Conservation (phyloP, 2,113 vertebrate species). For the Sporophila hypoxantha region DNA sequence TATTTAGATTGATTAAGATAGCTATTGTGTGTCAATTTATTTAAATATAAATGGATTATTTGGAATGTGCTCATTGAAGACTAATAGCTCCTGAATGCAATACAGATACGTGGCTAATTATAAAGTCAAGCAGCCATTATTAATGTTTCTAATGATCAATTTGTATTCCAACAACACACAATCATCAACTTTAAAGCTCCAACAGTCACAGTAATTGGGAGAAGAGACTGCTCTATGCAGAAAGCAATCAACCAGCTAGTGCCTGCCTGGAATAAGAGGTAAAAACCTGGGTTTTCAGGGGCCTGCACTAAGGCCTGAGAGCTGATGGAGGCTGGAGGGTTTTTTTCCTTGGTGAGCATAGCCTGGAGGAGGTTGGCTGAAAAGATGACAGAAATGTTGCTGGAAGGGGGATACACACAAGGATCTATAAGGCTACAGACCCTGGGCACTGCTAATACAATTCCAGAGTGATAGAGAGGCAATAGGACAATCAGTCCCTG, state of each 20-base stretch:
- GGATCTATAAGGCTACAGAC: neutral
- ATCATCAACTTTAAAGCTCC: slow-evolving; percentile 29
- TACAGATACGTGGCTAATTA: slow-evolving; percentile 36
- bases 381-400: neutral
- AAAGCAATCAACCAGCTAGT: neutral
- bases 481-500: neutral
- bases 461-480: neutral
- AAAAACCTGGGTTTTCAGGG: neutral
- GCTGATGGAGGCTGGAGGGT: neutral
- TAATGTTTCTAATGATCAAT: slow-evolving; percentile 43
- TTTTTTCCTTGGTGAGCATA: neutral
- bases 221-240: neutral
- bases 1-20: slow-evolving; percentile 33
- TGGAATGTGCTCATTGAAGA: slow-evolving; percentile 34
- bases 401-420: neutral
- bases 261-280: neutral
- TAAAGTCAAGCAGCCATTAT: slow-evolving; percentile 45
- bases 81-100: slow-evolving; percentile 23
- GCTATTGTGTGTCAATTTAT: neutral
- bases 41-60: slow-evolving; percentile 49
- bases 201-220: neutral
- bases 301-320: neutral
- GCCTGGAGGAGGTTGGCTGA: neutral
- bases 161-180: slow-evolving; percentile 40
- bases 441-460: neutral